Percentiles rank a stretch among this genome's conserved stretches.
phyloP scores from a whole-genome alignment of 2,113 vertebrate genomes.

The Tychaedon coryphoeus region DNA sequence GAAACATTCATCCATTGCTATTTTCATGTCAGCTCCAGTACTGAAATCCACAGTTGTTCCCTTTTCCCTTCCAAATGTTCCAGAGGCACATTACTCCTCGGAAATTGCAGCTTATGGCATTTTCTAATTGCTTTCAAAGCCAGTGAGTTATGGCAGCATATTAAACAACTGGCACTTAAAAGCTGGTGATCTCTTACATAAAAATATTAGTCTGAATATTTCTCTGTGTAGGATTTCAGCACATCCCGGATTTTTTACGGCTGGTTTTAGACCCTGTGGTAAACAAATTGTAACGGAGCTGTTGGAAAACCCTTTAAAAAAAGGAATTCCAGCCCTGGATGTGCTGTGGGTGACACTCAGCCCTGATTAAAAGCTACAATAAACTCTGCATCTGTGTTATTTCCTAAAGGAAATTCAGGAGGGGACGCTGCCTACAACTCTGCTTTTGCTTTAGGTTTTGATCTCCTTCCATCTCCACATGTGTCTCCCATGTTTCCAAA shows the following conservation, averaged over 20 bases:
- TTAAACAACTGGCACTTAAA: constrained; percentile 41
- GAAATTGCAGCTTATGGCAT: constrained; percentile 41
- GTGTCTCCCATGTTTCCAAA: neutral
- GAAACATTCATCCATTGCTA: neutral
- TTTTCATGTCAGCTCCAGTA: neutral
- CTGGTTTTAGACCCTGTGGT: neutral
- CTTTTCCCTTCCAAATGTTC: constrained; percentile 14
- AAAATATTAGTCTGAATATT: constrained; percentile 36
- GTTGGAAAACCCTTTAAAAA: neutral
- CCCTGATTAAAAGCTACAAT: constrained; percentile 28
- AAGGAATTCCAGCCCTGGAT: neutral
- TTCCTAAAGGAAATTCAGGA: neutral
- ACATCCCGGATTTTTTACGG: neutral
- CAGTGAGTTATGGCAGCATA: neutral
- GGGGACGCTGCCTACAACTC: neutral
- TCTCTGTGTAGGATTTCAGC: neutral
- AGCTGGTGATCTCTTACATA: constrained; percentile 47
- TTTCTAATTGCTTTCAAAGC: constrained; percentile 64
- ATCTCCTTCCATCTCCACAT: neutral
- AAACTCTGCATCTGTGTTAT: neutral
- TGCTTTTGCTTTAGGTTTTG: neutral
- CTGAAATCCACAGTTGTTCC: constrained; percentile 3
- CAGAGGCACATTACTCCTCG: neutral
- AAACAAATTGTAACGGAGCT: neutral
- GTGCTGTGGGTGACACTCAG: neutral